phyloP scores from a whole-genome alignment of 2,113 vertebrate species.

The Rattus rattus region DNA sequence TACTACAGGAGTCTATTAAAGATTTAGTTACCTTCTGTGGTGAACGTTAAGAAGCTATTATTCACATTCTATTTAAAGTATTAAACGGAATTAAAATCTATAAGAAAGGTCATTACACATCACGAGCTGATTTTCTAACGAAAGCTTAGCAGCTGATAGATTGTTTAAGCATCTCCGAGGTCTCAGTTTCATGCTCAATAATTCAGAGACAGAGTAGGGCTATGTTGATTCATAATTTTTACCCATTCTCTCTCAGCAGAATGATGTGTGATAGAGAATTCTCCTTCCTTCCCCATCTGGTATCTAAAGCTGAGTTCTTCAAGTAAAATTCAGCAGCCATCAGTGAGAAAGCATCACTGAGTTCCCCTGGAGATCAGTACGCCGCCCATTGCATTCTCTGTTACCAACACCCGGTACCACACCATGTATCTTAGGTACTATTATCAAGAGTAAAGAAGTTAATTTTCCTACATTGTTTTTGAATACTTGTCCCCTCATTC shows the following conservation, averaged over 20 bases:
- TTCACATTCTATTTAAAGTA: slow-evolving; percentile 85
- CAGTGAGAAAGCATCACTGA: slow-evolving; percentile 16
- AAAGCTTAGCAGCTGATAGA: slow-evolving; percentile 80
- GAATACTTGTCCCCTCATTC: background rate
- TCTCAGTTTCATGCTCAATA: slow-evolving; percentile 81
- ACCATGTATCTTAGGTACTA: background rate
- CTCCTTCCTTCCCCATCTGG: slow-evolving; percentile 55
- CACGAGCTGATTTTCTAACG: slow-evolving; percentile 77
- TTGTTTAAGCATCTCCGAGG: slow-evolving; percentile 79
- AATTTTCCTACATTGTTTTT: background rate
- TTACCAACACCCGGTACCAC: background rate
- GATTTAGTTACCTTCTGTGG: slow-evolving; percentile 84
- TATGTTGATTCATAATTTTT: slow-evolving; percentile 82
- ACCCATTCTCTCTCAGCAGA: slow-evolving; percentile 37
- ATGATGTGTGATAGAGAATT: background rate
- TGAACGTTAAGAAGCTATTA: slow-evolving; percentile 84
- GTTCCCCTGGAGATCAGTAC: background rate
- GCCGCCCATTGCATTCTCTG: background rate
- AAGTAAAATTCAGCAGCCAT: background rate
- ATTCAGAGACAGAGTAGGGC: slow-evolving; percentile 76
- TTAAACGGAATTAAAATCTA: slow-evolving; percentile 84
- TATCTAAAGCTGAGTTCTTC: slow-evolving; percentile 55
- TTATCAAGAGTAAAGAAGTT: background rate
- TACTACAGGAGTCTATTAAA: slow-evolving; percentile 82
- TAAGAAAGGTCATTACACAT: slow-evolving; percentile 81